phyloP scores from a whole-genome alignment of 2,113 vertebrate species.

The Gambusia affinis region DNA sequence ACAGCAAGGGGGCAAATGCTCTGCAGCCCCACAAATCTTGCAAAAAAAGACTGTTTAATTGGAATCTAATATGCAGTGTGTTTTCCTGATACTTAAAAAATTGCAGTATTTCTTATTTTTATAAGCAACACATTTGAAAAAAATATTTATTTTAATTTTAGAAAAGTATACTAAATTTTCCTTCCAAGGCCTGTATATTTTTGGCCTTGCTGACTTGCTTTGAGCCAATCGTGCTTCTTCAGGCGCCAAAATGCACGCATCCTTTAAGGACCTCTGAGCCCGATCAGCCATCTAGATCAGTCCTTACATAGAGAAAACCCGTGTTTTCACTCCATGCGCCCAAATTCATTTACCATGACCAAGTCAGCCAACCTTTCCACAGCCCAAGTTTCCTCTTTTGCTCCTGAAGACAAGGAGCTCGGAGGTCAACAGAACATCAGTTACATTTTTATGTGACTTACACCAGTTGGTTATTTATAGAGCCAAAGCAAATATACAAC shows the following conservation, averaged over 20 bases:
- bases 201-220: slow-evolving; percentile 53
- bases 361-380: slow-evolving; percentile 32
- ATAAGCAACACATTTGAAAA: background rate
- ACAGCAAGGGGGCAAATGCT: slow-evolving; percentile 39
- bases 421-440: slow-evolving; percentile 56
- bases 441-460: slow-evolving; percentile 59
- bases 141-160: background rate
- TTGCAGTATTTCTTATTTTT: background rate
- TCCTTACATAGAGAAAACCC: slow-evolving; percentile 63
- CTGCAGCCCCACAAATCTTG: slow-evolving; percentile 22
- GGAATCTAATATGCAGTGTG: background rate
- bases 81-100: background rate
- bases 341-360: slow-evolving; percentile 57
- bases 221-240: slow-evolving; percentile 57
- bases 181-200: slow-evolving; percentile 53
- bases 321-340: slow-evolving; percentile 50
- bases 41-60: slow-evolving; percentile 24
- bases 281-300: slow-evolving; percentile 58
- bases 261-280: slow-evolving; percentile 69
- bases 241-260: slow-evolving; percentile 64
- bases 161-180: background rate
- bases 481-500: slow-evolving; percentile 74
- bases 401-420: slow-evolving; percentile 43
- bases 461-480: slow-evolving; percentile 74
- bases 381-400: slow-evolving; percentile 17